A percentile compares a stretch with the other conserved stretches of the same genome.
Evolutionary conservation across 2,888 invertebrate species (phyloP).

Genomic region (Lepeophtheirus nordmannii): DNA sequence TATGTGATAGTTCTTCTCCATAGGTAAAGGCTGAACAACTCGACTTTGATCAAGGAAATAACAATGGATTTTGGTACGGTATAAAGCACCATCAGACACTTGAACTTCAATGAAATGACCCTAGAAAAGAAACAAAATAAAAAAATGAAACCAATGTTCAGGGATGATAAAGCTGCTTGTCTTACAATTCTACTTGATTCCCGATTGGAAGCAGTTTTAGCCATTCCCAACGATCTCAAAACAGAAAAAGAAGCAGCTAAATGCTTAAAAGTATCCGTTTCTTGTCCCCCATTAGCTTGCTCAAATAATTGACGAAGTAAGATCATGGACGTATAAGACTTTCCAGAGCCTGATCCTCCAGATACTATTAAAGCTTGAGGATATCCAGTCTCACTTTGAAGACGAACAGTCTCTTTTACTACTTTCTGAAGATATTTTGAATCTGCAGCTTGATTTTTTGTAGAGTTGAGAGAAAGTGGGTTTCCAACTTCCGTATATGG

Average conservation of each 20-base stretch:
- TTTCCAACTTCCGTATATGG: slow-evolving; percentile 73
- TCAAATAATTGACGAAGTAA: slow-evolving; percentile 77
- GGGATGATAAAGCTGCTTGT: no score
- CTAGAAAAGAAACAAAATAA: slow-evolving; percentile 38
- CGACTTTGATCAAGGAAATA: slow-evolving; percentile 85
- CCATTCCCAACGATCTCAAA: slow-evolving; percentile 72
- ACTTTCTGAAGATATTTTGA: slow-evolving; percentile 70
- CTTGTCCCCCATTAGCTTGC: slow-evolving; percentile 80
- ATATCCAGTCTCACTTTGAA: slow-evolving; percentile 85
- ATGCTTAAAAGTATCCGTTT: slow-evolving; percentile 91
- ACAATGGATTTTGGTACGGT: slow-evolving; percentile 88
- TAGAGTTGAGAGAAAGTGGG: slow-evolving; percentile 66
- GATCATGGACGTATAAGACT: slow-evolving; percentile 82
- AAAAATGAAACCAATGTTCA: no score
- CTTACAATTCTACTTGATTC: slow-evolving; percentile 80
- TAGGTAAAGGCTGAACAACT: slow-evolving; percentile 64
- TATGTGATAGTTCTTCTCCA: slow-evolving; percentile 88
- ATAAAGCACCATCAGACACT: slow-evolving; percentile 82
- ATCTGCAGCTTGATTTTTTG: slow-evolving; percentile 34
- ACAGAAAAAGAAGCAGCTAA: slow-evolving; percentile 88
- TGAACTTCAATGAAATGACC: slow-evolving; percentile 92
- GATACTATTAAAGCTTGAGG: slow-evolving; percentile 86
- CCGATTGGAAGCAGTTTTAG: slow-evolving; percentile 73
- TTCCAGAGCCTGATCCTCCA: slow-evolving; percentile 79
- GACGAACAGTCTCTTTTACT: slow-evolving; percentile 76